Base-by-base conservation (phyloP, 1,140 invertebrate species). In the Notospermus geniculatus region DNA sequence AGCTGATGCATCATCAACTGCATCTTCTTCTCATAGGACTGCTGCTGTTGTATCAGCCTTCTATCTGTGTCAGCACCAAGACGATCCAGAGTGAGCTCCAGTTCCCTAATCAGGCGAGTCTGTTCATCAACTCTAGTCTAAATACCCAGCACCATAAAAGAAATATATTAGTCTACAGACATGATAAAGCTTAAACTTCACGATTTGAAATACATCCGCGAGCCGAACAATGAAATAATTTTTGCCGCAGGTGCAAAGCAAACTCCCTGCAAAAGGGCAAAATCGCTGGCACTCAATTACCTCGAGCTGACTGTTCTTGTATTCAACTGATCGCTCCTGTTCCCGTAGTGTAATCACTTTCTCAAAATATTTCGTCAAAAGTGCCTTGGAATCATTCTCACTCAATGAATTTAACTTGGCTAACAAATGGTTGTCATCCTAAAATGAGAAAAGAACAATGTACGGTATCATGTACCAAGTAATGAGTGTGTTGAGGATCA, bases 281-380 rank as follows among this genome's bases (percentile, higher is more conserved):
- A n/a, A n/a, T n/a, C n/a, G n/a, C n/a, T 36, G 4, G 32, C 15
- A 36, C 32, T 36, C 15, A 15, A 4, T 36, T 15, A 85, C 82
- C 81, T 90, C 88, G 28, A 87, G 74, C 62, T 88, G 85, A 36
- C 86, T 84, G 39, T 86, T 80, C 67, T 90, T 85, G 32, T 87
- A 78, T 68, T 90, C 88, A 23, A 89, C 71, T 68, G 87, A 87
- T 29, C 87, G 85, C 0, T 87, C 87, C 5, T 85, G 87, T 64
- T 89, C 88, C 23, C 89, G 83, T 32, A 92, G 74, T 73, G 90
- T 88, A 54, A 92, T 87, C 41, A 94, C 90, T 84, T 95, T 94
- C 64, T 89, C 86, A 75, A 95, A 95, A 81, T 93, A 95, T 72
- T 89, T 91, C 65, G 90, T 89, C 23, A 95, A 84, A 36, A 96